These are phyloP conservation scores for Falcaria lacertinaria DNA, from an alignment of 2,888 invertebrate species.

Conservation along the genomic window DNA sequence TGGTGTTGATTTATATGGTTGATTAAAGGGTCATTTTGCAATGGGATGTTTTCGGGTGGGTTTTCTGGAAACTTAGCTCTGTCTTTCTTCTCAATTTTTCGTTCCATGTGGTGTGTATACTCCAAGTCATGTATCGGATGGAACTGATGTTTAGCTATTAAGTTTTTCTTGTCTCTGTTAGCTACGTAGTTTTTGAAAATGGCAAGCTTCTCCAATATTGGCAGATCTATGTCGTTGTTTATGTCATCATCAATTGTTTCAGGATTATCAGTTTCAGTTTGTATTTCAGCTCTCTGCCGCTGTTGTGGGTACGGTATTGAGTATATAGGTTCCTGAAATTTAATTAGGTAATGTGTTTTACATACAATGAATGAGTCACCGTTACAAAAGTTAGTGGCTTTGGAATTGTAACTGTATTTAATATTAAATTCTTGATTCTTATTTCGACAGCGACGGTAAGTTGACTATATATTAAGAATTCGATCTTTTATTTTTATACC, in stretches of 20 bases:
- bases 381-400: conserved; percentile 8
- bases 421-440: too few species aligned
- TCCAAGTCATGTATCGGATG: conserved; percentile 58
- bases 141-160: conserved; percentile 53
- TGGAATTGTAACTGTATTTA: background rate
- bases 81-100: conserved; percentile 66
- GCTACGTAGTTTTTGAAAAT: conserved; percentile 60
- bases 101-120: conserved; percentile 43
- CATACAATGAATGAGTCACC: too few species aligned
- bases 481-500: too few species aligned
- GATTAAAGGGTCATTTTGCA: too few species aligned
- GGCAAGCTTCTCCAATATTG: conserved; percentile 53
- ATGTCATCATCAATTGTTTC: conserved; percentile 25
- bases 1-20: conserved; percentile 9
- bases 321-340: conserved; percentile 49
- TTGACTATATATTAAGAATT: too few species aligned
- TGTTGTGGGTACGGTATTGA: conserved; percentile 29
- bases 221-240: conserved; percentile 42
- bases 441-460: too few species aligned
- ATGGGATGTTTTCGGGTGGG: too few species aligned
- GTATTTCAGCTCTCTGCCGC: conserved; percentile 13
- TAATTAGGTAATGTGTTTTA: too few species aligned
- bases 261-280: conserved; percentile 15
- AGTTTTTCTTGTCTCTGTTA: conserved; percentile 37
- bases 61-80: conserved; percentile 37